Base-by-base conservation (phyloP, 2,888 invertebrate genomes). In the Carcina quercana region DNA sequence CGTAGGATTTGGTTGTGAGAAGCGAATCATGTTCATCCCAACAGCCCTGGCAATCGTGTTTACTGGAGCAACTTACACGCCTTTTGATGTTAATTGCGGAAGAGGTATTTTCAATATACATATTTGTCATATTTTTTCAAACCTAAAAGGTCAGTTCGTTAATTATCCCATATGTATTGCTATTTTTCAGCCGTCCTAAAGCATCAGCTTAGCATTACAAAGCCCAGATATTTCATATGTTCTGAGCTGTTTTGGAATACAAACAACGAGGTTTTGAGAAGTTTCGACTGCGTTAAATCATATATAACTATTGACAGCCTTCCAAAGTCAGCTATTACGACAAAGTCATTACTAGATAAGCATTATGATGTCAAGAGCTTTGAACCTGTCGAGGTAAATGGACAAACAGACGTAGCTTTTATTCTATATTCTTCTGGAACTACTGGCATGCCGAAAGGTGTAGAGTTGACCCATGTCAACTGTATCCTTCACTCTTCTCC, bases 361-460 rank as follows among this genome's bases (percentile, higher is more conserved):
- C 37, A 51, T 34, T 43, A 55, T 37, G 57, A 71, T 52, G 37
- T 61, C 36, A 34, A 60, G 36, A 54, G 50, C 28, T 74, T 70
- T 45, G 65, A 80, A 29, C 86, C 87, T 17, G 47, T 58, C 30
- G 47, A 65, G 11, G 72, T 89, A n/a, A 86, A 58, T 32, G 74
- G 72, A 34, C 63, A 68, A 32, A 54, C 39, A 14, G 73, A 74
- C 42, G 51, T 53, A 2, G 70, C 67, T 1, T 47, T 64, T 13
- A 72, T 90, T 50, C 76, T 90, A 37, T 89, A 87, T 62, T 91
- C 91, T 19, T 90, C 91, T 34, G 91, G 91, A 26, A 91, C 91
- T 0, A 87, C 87, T 10, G 91, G 91, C 1, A 62, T 89, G 49
- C 88, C 90, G 1, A 91, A 91, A 65, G 89, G 88, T 17, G 89